Conservation (phyloP, 2,797 vertebrate genomes). For the Girardinus metallicus region DNA sequence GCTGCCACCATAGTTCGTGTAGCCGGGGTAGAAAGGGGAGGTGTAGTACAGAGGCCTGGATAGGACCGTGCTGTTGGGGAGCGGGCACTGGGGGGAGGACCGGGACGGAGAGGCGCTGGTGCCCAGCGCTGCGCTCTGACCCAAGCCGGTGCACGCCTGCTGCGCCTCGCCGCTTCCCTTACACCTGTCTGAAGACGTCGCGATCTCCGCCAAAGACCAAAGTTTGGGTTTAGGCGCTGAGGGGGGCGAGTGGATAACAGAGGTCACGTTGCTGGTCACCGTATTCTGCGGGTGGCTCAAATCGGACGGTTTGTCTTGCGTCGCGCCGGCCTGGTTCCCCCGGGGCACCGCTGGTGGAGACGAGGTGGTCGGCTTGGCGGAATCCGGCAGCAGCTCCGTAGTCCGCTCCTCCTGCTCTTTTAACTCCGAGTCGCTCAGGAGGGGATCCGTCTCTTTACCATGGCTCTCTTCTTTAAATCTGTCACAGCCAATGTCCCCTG, state of each 20-base stretch:
- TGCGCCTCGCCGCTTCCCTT: slow-evolving; percentile 82
- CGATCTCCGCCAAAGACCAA: slow-evolving; percentile 96
- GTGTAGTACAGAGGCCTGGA: slow-evolving; percentile 96
- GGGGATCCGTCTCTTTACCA: slow-evolving; percentile 82
- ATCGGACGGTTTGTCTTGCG: slow-evolving; percentile 81
- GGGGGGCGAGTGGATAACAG: slow-evolving; percentile 91
- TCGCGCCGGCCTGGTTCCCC: slow-evolving; percentile 74
- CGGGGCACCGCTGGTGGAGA: slow-evolving; percentile 80
- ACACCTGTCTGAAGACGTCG: slow-evolving; percentile 95
- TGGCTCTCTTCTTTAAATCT: slow-evolving; percentile 83
- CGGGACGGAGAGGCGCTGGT: slow-evolving; percentile 79
- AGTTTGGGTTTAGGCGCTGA: slow-evolving; percentile 94
- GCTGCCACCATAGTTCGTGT: slow-evolving; percentile 97
- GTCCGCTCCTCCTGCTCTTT: slow-evolving; percentile 88
- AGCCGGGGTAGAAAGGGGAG: slow-evolving; percentile 95
- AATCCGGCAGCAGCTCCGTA: slow-evolving; percentile 78
- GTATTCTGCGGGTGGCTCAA: slow-evolving; percentile 71
- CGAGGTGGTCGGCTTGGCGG: slow-evolving; percentile 82
- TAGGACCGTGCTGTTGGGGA: slow-evolving; percentile 91
- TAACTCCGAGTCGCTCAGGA: slow-evolving; percentile 92
- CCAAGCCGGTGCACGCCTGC: slow-evolving; percentile 68
- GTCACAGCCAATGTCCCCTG: slow-evolving; percentile 81
- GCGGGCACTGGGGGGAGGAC: slow-evolving; percentile 85
- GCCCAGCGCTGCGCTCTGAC: slow-evolving; percentile 79
- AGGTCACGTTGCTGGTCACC: slow-evolving; percentile 84